Percentiles rank a stretch among this genome's conserved stretches.
phyloP scores from a whole-genome alignment of 2,113 vertebrate genomes.

The Atlantisia rogersi region DNA sequence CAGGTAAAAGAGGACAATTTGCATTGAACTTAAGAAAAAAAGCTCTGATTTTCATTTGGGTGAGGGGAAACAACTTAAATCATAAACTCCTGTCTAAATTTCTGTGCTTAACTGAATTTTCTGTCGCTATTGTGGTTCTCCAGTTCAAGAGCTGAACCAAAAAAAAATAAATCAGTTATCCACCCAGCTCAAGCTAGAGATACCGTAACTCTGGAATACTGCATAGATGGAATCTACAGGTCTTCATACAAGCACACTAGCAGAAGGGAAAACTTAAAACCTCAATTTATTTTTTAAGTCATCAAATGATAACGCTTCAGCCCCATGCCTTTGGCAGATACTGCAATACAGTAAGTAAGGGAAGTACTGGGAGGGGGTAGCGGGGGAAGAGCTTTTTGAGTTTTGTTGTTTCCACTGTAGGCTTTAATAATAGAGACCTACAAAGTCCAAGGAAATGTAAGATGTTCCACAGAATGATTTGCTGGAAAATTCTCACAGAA shows the following conservation, averaged over 20 bases:
- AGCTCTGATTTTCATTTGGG: neutral
- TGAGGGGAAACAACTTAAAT: neutral
- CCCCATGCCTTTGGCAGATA: neutral
- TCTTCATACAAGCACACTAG: neutral
- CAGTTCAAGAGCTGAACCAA: slow-evolving; percentile 21
- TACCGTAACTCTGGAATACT: neutral
- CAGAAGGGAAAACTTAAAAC: neutral
- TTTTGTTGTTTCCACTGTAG: slow-evolving; percentile 56
- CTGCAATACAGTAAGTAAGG: neutral
- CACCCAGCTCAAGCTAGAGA: neutral
- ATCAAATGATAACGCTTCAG: neutral
- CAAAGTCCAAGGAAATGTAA: slow-evolving; percentile 54
- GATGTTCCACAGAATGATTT: slow-evolving; percentile 55
- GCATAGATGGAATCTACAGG: neutral
- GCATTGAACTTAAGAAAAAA: neutral
- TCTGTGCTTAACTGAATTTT: neutral
- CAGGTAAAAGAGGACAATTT: neutral
- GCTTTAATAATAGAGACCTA: slow-evolving; percentile 55
- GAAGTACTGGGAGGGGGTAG: neutral
- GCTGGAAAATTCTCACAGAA: slow-evolving; percentile 61
- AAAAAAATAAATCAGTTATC: neutral
- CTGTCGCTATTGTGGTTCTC: neutral
- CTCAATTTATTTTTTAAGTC: neutral
- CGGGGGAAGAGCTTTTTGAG: neutral
- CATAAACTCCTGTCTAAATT: neutral